phyloP scores from a whole-genome alignment of 2,797 vertebrate genomes.

The Xenops minutus region DNA sequence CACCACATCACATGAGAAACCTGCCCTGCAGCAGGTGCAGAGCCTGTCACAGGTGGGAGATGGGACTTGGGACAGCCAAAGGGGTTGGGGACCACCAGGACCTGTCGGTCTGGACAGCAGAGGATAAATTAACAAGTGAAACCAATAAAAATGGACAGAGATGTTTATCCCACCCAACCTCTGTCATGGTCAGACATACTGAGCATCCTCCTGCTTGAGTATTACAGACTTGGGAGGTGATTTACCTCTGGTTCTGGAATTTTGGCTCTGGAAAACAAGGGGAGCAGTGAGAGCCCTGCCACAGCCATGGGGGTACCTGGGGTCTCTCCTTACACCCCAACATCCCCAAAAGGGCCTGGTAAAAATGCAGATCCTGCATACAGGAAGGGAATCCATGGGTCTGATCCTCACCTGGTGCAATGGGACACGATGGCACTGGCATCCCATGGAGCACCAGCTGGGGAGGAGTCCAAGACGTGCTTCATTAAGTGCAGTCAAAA shows the following conservation, averaged over 20 bases:
- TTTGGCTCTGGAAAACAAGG: background rate
- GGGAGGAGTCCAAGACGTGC: background rate
- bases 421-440: accelerated
- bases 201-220: background rate
- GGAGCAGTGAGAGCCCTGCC: background rate
- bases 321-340: background rate
- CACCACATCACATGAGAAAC: background rate
- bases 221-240: background rate
- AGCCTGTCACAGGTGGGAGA: accelerated
- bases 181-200: background rate
- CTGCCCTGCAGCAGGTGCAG: background rate
- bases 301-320: background rate
- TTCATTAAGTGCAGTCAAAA: background rate
- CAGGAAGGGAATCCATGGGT: accelerated
- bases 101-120: accelerated
- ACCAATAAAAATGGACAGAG: background rate
- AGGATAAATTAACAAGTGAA: background rate
- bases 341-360: background rate
- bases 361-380: background rate
- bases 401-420: background rate
- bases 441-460: background rate
- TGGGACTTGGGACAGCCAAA: background rate
- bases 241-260: background rate
- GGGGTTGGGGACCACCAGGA: accelerated
- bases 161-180: background rate